These are phyloP conservation scores for Tipula lateralis DNA, from an alignment of 2,888 invertebrate genomes.

Conservation along the genomic window DNA sequence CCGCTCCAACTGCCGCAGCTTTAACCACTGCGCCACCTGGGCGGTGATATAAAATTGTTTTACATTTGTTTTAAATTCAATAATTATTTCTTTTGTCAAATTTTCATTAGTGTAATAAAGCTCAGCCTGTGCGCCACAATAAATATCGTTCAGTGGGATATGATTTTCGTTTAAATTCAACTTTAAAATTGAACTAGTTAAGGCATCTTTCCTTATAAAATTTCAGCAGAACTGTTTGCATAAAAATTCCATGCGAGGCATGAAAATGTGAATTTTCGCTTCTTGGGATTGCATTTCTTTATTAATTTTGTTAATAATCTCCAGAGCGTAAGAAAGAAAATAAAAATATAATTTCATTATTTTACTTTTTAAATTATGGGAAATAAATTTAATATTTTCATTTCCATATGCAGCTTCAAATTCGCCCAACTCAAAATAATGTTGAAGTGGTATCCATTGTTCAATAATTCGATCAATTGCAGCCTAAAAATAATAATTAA, in stretches of 20 bases:
- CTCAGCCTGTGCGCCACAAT: not conserved
- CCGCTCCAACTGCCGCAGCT: too few species aligned
- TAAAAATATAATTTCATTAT: not conserved
- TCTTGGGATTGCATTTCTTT: not conserved
- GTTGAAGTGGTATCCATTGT: not conserved
- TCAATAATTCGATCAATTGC: too few species aligned
- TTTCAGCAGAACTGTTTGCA: not conserved
- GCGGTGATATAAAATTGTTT: not conserved
- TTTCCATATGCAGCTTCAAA: not conserved
- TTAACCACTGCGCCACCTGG: too few species aligned
- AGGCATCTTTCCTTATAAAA: not conserved
- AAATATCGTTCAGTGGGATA: not conserved
- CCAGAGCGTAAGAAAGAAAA: not conserved
- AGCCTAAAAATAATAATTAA: too few species aligned
- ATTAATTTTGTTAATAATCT: constrained; percentile 26
- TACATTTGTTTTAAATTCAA: not conserved
- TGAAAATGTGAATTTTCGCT: not conserved
- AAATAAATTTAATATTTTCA: not conserved
- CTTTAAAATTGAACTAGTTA: not conserved
- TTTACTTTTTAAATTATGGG: not conserved
- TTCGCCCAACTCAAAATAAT: not conserved
- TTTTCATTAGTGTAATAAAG: not conserved
- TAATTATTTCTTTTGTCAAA: not conserved
- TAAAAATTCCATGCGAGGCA: not conserved
- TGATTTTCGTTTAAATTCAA: not conserved